Conservation (phyloP, 2,113 vertebrate species). For the Cottus gobio region DNA sequence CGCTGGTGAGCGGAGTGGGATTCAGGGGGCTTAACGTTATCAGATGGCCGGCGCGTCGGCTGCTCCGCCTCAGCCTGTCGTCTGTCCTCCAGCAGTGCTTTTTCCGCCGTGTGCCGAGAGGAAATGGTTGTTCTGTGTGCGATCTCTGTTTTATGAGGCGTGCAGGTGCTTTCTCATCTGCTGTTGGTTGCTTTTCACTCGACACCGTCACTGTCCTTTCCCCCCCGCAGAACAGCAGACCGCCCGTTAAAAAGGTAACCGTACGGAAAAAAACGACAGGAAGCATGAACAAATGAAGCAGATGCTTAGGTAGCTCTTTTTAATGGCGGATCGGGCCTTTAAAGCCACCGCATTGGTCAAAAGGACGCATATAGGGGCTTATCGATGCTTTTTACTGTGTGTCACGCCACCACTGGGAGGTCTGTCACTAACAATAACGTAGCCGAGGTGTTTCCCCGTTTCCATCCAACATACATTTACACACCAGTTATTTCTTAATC, state of each 20-base stretch:
- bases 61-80: constrained; percentile 69
- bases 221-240: constrained; percentile 47
- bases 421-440: constrained; percentile 32
- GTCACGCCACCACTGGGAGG: constrained; percentile 19
- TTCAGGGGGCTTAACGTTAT: constrained; percentile 64
- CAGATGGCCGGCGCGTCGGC: constrained; percentile 73
- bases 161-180: constrained; percentile 72
- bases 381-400: constrained; percentile 1
- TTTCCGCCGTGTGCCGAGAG: constrained; percentile 64
- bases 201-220: constrained; percentile 37
- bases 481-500: constrained; percentile 65
- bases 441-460: constrained; percentile 47
- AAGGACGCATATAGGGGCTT: constrained; percentile 19
- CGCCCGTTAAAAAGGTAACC: constrained; percentile 63
- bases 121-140: constrained; percentile 73
- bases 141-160: constrained; percentile 79
- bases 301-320: constrained; percentile 49
- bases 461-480: constrained; percentile 43
- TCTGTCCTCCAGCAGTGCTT: constrained; percentile 73
- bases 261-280: constrained; percentile 41
- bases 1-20: constrained; percentile 50
- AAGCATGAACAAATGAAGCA: constrained; percentile 66
- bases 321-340: constrained; percentile 26
- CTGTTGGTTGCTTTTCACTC: constrained; percentile 66
- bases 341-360: constrained; percentile 38